phyloP scores from a whole-genome alignment of 2,113 vertebrate genomes.

The Seriola rivoliana region DNA sequence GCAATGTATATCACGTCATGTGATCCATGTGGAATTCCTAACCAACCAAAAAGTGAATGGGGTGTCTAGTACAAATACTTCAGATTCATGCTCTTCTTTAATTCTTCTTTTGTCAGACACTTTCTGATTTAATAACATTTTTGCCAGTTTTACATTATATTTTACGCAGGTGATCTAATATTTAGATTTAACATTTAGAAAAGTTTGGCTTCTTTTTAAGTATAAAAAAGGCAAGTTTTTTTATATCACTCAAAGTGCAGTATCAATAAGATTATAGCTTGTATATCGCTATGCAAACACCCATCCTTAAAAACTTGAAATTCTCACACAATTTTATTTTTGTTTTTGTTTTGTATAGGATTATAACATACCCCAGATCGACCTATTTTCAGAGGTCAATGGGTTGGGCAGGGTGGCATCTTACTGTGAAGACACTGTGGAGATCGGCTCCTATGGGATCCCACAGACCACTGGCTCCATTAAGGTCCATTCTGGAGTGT shows the following conservation, averaged over 20 bases:
- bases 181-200: not conserved
- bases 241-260: not conserved
- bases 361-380: constrained; percentile 90
- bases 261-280: not conserved
- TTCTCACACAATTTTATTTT: not conserved
- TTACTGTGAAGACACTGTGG: constrained; percentile 89
- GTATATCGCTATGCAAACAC: not conserved
- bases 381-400: constrained; percentile 92
- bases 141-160: not conserved
- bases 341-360: constrained; percentile 82
- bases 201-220: not conserved
- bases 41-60: too few relatives aligned
- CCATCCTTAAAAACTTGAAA: not conserved
- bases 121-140: too few relatives aligned
- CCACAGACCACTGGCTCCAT: constrained; percentile 92
- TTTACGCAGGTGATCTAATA: too few relatives aligned
- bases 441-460: constrained; percentile 88
- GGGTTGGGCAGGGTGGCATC: constrained; percentile 89
- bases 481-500: constrained; percentile 94
- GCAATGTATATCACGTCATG: not conserved
- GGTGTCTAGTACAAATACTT: not conserved
- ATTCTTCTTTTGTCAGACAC: too few relatives aligned
- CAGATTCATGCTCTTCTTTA: too few relatives aligned
- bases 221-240: too few relatives aligned
- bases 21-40: not conserved